Base-by-base conservation (phyloP, 2,888 invertebrate genomes). In the Pseudococcus viburni region DNA sequence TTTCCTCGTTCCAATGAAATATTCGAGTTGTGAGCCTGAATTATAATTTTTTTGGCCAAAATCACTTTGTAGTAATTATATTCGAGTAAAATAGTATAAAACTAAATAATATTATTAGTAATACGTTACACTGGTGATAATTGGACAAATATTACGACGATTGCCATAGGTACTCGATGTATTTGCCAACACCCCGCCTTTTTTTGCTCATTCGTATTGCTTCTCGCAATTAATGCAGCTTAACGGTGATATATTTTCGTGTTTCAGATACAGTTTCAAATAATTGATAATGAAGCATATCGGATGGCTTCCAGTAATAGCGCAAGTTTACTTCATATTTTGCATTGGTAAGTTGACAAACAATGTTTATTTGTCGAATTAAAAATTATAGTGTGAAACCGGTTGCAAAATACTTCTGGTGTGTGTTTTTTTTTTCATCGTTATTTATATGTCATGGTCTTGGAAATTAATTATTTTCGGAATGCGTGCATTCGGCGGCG, bases 251-350 rank as follows among this genome's bases (percentile, higher is more conserved):
- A 73, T 73, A 73, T 73, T 73, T 73, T 73, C 26, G 26, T 73
- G 22, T 73, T 73, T 73, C 68, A 73, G 68, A 73, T 73, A 73
- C 68, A 15, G 68, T 73, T 73, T 73, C 11, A 73, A 73, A 86
- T 73, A 73, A 77, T 77, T 68, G 86, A 86, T 59, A 77, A 86
- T 86, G 86, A 86, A 68, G 86, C 86, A 86, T 86, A 86, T 86
- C 86, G 86, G 86, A 86, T 86, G 86, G 86, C 86, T 86, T 86
- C 86, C 77, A 86, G 86, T 86, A 73, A 46, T 86, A 51, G 77
- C 86, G 77, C 86, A 86, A 46, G 68, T 86, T 68, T 86, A 86
- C 48, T 86, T 86, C 73, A 86, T 86, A 46, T 77, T 86, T 26
- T 22, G 77, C 86, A 73, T 64, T 86, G 86, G 86, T 86, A 77